These are phyloP conservation scores for Noctua comes DNA, from an alignment of 2,888 invertebrate genomes.

Conservation along the genomic window DNA sequence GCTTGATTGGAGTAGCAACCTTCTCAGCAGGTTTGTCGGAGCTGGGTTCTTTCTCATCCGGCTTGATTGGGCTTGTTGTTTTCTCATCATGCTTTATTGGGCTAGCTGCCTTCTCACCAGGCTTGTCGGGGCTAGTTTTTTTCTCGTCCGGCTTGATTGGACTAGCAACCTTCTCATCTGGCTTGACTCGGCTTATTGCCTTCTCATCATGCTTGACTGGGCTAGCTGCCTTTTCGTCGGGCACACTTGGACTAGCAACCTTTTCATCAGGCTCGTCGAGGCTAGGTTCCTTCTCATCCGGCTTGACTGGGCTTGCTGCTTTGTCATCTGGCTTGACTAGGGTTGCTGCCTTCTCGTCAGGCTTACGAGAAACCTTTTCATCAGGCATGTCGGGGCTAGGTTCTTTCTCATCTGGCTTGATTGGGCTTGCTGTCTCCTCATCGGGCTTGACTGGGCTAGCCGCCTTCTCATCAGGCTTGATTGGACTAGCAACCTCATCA, in stretches of 20 bases:
- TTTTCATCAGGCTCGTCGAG: not conserved
- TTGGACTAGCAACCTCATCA: not conserved
- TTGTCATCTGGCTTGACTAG: not conserved
- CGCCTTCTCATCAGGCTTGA: too few species aligned
- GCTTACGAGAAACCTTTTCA: not conserved
- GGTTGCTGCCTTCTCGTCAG: not conserved
- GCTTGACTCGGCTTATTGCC: accelerated
- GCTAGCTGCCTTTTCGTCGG: too few species aligned
- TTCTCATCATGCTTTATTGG: not conserved
- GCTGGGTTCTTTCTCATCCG: not conserved
- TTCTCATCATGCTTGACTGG: too few species aligned
- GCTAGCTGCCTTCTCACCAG: too few species aligned
- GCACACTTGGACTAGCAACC: too few species aligned
- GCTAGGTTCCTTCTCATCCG: not conserved
- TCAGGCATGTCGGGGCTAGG: not conserved
- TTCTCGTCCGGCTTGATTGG: not conserved
- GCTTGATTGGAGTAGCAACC: not conserved
- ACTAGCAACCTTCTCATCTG: too few species aligned
- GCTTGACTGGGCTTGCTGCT: not conserved
- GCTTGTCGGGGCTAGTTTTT: not conserved
- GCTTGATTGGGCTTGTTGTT: not conserved
- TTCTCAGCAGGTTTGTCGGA: not conserved
- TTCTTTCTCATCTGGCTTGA: not conserved
- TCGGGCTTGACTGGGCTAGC: too few species aligned
- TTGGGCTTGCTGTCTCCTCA: not conserved